Evolutionary conservation across 2,797 vertebrate species (phyloP), one percentile per base, ranked within the genome.

Genomic region (Sternarchorhynchus goeldii): DNA sequence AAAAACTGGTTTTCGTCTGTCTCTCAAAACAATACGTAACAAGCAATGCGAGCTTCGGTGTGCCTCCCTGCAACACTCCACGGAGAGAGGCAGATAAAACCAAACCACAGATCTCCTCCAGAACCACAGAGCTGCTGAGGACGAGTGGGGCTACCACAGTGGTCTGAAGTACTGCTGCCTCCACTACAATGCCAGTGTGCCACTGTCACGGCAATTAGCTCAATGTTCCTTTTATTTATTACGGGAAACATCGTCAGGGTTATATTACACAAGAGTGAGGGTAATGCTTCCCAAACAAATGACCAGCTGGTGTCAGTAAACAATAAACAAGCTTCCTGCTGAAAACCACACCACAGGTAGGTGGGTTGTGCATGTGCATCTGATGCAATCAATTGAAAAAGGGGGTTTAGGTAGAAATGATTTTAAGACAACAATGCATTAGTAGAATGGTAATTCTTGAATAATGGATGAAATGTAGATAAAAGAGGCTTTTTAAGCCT

Each of bases 341-440:
- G 36, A 36, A 71, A 70, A 71, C 36, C 21, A 68, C 66, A 8
- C 16, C 16, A 55, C n/a, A 34, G 6, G 53, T 71, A 71, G 53
- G 17, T 55, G 50, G 7, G 21, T 5, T 55, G 50, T 8, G 14
- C 2, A 34, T 17, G 16, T 56, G 53, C 29, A 55, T 58, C 29
- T 71, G 68, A 71, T 71, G 68, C 68, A 71, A 58, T 21, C 31
- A 32, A 18, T 32, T 71, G 68, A 18, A 71, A 71, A 70, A 36
- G 17, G 34, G 18, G 56, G 20, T 32, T 70, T 5, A 6, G 50
- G 39, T 12, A 50, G 36, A n/a, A n/a, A 69, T 29, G 32, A 56
- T 36, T 57, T 36, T 5, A 29, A 20, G 58, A 21, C 10, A 21
- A 71, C 31, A n/a, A 12, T 36, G 53, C 14, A 29, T 55, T 50